These are phyloP conservation scores for Rhamnusium bicolor DNA, from an alignment of 2,888 invertebrate species.

Conservation along the genomic window DNA sequence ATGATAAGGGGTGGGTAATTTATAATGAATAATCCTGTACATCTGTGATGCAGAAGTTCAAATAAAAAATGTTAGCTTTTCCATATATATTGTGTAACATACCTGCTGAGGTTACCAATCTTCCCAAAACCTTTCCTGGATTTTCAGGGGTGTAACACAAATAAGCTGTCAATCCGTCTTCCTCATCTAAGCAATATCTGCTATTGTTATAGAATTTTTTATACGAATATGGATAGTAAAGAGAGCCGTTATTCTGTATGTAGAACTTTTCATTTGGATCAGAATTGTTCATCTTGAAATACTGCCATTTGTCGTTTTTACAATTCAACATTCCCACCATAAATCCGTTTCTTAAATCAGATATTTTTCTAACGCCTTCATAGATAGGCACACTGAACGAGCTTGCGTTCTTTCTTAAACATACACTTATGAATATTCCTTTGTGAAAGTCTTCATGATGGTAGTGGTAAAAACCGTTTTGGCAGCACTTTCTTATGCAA, in stretches of 20 bases:
- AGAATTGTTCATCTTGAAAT: conserved; percentile 25
- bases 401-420: not conserved
- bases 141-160: conserved; percentile 33
- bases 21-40: too few species aligned
- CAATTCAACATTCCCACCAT: conserved; percentile 16
- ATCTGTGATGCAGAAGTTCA: too few species aligned
- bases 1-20: too few species aligned
- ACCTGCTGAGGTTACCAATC: conserved; percentile 9
- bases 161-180: conserved; percentile 38
- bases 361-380: not conserved
- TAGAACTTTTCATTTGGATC: conserved; percentile 48
- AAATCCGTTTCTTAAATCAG: not conserved
- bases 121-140: not conserved
- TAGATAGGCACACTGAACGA: conserved; percentile 16
- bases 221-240: conserved; percentile 43
- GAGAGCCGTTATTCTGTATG: conserved; percentile 51
- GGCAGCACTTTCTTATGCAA: conserved; percentile 56
- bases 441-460: conserved; percentile 31
- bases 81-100: not conserved
- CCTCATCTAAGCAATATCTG: conserved; percentile 45
- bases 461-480: conserved; percentile 44
- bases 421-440: conserved; percentile 2
- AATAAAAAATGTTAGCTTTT: too few species aligned
- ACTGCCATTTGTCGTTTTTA: conserved; percentile 13
- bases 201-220: conserved; percentile 32